These are phyloP conservation scores for Sisor rabdophorus DNA, from an alignment of 2,113 vertebrate genomes.

Conservation along the genomic window DNA sequence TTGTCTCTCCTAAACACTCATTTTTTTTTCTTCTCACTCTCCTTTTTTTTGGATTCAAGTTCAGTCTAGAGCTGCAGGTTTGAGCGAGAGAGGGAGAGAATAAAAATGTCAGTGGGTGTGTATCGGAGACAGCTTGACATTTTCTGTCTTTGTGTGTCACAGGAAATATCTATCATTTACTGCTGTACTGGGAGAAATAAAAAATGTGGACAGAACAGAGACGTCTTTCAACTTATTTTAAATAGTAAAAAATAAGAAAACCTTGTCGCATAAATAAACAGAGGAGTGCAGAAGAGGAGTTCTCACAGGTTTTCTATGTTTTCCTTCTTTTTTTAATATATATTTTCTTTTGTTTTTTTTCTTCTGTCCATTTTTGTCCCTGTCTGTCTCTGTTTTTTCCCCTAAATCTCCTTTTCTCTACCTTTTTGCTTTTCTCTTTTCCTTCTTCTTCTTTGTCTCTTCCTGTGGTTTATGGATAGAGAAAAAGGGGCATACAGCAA, in stretches of 20 bases:
- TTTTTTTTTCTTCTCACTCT: too few relatives aligned
- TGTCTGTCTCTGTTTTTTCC: neutral
- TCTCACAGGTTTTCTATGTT: neutral
- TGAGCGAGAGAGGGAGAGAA: slow-evolving; percentile 21
- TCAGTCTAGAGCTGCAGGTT: neutral
- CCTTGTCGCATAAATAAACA: neutral
- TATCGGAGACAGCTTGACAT: slow-evolving; percentile 53
- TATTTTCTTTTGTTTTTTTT: accelerated
- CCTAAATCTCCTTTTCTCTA: too few relatives aligned
- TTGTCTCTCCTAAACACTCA: neutral
- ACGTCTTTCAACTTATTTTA: neutral
- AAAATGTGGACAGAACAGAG: neutral
- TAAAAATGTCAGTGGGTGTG: slow-evolving; percentile 46
- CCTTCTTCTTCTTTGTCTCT: neutral
- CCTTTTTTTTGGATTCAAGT: neutral
- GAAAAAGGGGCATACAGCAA: too few relatives aligned
- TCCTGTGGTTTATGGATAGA: too few relatives aligned
- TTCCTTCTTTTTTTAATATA: neutral
- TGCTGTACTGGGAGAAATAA: neutral
- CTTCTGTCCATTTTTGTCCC: neutral
- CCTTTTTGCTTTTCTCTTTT: neutral
- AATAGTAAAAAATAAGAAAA: neutral
- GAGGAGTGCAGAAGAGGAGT: neutral
- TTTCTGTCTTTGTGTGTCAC: slow-evolving; percentile 38
- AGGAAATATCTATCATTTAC: slow-evolving; percentile 22